Evolutionary conservation across 2,113 vertebrate genomes (phyloP).

Genomic region (Sapayoa aenigma): DNA sequence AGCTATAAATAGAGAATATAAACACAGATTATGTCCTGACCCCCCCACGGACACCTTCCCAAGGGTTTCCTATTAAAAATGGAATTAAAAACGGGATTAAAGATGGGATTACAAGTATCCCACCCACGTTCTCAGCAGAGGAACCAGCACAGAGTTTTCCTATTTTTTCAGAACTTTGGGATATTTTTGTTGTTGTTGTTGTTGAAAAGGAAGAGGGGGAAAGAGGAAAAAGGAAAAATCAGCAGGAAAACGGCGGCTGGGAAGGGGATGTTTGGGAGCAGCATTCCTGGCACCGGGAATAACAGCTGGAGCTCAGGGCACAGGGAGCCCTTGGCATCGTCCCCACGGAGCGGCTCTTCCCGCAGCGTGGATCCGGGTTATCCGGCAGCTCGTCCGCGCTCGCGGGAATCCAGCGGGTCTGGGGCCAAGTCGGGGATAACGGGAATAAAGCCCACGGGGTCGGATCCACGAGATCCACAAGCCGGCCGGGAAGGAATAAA

Average conservation of each 20-base stretch:
- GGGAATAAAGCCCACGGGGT: rapidly evolving
- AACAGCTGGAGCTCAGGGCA: neutral
- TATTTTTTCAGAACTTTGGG: neutral
- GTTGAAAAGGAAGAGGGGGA: rapidly evolving
- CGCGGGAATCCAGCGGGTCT: neutral
- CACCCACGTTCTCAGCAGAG: neutral
- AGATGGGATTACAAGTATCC: neutral
- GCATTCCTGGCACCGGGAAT: neutral
- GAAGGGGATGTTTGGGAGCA: neutral
- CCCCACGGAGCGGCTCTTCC: neutral
- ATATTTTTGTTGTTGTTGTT: too few relatives aligned
- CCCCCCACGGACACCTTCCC: neutral
- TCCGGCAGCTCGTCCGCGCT: too few relatives aligned
- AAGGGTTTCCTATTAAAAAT: neutral
- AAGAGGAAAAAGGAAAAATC: neutral
- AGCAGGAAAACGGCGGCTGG: too few relatives aligned
- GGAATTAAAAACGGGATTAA: neutral
- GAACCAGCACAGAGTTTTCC: neutral
- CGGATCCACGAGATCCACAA: rapidly evolving
- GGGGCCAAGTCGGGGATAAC: neutral
- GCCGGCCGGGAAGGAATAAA: rapidly evolving
- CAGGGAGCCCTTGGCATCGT: neutral
- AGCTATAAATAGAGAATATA: rapidly evolving
- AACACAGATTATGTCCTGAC: too few relatives aligned
- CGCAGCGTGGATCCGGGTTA: neutral